Evolutionary conservation across 2,888 invertebrate species (phyloP), one percentile per base, ranked within the genome.

Genomic region (Azorinus chamasolen): DNA sequence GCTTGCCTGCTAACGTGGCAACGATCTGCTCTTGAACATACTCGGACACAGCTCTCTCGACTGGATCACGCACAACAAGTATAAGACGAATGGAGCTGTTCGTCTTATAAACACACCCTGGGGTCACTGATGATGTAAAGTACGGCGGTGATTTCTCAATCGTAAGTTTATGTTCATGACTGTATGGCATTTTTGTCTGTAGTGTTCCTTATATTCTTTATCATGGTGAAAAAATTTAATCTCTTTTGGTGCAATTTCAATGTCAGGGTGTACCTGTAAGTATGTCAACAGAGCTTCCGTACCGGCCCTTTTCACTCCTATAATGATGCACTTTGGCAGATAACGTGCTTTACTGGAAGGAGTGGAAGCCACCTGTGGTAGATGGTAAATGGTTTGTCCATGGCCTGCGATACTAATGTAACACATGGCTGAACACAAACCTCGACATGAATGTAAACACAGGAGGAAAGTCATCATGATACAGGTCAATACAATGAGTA

Each of bases 101-200:
- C 97, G 99, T 97, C 68, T 97, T 96, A 85, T 96, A 95, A 58
- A 99, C 97, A 81, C 99, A 95, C 93, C 97, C 97, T 10, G 99
- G 98, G 37, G 97, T 98, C 95, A 97, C 96, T 6, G 97, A 96
- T 69, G 97, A 97, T 45, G 98, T 97, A 94, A 99, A 99, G 94
- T 99, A 99, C 88, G 97, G 98, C 10, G 99, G 99, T 87, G 97
- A 98, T 94, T 99, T 99, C 93, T 99, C 99, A 88, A 98, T 97
- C 66, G 98, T 98, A 83, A 98, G 96, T 93, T 98, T 98, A 45
- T 97, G 97, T 81, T 96, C 95, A 93, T 96, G 97, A 1, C 98
- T 97, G 89, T 96, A 96, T 10, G 98, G 98, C 98, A 98, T 98
- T 97, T 96, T 58, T 88, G 84, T 10, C 87, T 70, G 64, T 99